Evolutionary conservation across 1,140 invertebrate species (phyloP).

Genomic region (Orchestia grillus): DNA sequence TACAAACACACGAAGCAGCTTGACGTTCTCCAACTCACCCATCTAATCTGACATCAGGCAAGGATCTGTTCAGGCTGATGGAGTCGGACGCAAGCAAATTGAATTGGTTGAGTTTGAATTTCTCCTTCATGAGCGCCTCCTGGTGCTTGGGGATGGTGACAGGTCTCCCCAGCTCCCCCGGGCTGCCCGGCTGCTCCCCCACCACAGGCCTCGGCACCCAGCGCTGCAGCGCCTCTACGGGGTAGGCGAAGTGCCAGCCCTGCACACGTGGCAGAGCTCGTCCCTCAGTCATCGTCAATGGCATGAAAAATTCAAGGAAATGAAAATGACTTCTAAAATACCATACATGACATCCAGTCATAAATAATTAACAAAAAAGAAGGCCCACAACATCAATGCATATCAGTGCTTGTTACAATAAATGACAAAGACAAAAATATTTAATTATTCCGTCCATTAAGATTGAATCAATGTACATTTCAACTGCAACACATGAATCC

Average conservation of each 20-base stretch:
- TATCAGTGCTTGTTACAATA: too few relatives aligned
- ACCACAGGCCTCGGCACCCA: constrained; percentile 83
- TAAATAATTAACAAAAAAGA: too few relatives aligned
- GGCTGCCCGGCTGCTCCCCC: constrained; percentile 77
- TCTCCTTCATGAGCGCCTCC: constrained; percentile 90
- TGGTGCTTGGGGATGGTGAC: constrained; percentile 88
- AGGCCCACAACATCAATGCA: too few relatives aligned
- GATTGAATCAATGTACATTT: too few relatives aligned
- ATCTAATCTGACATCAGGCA: constrained; percentile 93
- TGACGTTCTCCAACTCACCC: constrained; percentile 78
- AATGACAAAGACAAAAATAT: too few relatives aligned
- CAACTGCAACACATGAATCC: too few relatives aligned
- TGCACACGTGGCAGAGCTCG: neutral
- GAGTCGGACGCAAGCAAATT: constrained; percentile 97
- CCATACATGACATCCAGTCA: too few relatives aligned
- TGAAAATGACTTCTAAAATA: too few relatives aligned
- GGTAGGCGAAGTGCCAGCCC: constrained; percentile 71
- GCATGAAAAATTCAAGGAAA: neutral
- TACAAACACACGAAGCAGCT: too few relatives aligned
- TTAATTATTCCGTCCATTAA: too few relatives aligned
- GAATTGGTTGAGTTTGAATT: constrained; percentile 98
- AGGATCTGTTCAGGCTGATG: constrained; percentile 95
- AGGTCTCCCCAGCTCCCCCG: constrained; percentile 91
- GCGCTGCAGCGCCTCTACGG: constrained; percentile 75
- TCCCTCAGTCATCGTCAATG: neutral